Conservation (phyloP, 2,113 vertebrate species). For the Thunnus maccoyii region DNA sequence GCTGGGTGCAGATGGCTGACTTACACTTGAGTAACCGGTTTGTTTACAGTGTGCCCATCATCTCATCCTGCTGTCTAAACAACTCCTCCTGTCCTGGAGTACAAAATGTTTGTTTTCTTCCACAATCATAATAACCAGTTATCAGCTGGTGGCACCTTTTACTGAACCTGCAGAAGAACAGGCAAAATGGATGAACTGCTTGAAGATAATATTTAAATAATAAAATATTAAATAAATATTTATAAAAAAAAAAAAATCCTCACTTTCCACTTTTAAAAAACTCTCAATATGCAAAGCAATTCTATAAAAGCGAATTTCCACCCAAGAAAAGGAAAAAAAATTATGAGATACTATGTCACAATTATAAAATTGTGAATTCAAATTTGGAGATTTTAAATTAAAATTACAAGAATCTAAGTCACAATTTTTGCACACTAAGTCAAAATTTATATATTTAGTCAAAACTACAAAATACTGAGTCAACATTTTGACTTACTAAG, state of each 20-base stretch:
- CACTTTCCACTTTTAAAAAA: background rate
- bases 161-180: constrained; percentile 5
- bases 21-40: constrained; percentile 63
- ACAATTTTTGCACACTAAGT: too few relatives aligned
- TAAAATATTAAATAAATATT: background rate
- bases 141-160: constrained; percentile 13
- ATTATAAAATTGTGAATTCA: too few relatives aligned
- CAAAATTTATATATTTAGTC: too few relatives aligned
- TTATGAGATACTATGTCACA: background rate
- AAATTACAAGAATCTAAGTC: too few relatives aligned
- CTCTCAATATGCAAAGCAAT: background rate
- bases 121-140: background rate
- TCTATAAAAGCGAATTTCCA: background rate
- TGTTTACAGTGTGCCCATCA: constrained; percentile 46
- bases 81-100: constrained; percentile 26
- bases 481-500: background rate
- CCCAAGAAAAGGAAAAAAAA: background rate
- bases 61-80: constrained; percentile 52
- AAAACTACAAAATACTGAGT: too few relatives aligned
- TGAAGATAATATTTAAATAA: background rate
- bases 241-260: background rate
- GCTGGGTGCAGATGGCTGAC: constrained; percentile 67
- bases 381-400: too few relatives aligned
- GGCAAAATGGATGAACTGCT: constrained; percentile 6
- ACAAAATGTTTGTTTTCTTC: constrained; percentile 19